Evolutionary conservation across 2,113 vertebrate species (phyloP), one percentile per base, ranked within the genome.

Genomic region (Corythornis madagascariensis): DNA sequence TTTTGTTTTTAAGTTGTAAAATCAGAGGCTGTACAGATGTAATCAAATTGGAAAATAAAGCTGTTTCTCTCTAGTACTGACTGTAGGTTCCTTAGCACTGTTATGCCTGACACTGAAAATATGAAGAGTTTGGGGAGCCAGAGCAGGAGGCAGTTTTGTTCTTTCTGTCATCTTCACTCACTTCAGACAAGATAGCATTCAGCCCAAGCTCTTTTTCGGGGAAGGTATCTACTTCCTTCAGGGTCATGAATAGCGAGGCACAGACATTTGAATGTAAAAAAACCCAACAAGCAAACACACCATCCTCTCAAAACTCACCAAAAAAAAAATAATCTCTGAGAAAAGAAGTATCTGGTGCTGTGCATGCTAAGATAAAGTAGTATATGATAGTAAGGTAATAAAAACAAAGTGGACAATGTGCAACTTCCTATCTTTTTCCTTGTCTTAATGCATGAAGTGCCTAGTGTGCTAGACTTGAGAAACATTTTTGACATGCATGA

Each of bases 221-320:
- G 13, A 67, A 45, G 12, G 6, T 24, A 33, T 25, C 6, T 19
- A 9, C n/a, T 59, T 19, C 19, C 13, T 77, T 28, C 61, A 2
- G 9, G 9, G n/a, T 77, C 65, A 56, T 15, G 7, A 76, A 77
- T 22, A 56, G 10, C 17, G 14, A 74, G 10, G 11, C 14, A 22
- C 38, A 70, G 29, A 6, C 28, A 16, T 43, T 57, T 35, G 25
- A 52, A 26, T 24, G 24, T 26, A 52, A 26, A 63, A 63, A 28
- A 40, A 28, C 14, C 52, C 47, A 57, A 38, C 42, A 4, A 8
- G 2, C 29, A 53, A 17, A 13, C 10, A 40, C 21, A 16, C 29
- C 10, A 21, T 9, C 1, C 7, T 16, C 24, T 26, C 16, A 33
- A 42, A 75, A 52, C 10, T 4, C 10, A n/a, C 2, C 1, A 14